Evolutionary conservation across 2,113 vertebrate genomes (phyloP).

Genomic region (Capra hircus): DNA sequence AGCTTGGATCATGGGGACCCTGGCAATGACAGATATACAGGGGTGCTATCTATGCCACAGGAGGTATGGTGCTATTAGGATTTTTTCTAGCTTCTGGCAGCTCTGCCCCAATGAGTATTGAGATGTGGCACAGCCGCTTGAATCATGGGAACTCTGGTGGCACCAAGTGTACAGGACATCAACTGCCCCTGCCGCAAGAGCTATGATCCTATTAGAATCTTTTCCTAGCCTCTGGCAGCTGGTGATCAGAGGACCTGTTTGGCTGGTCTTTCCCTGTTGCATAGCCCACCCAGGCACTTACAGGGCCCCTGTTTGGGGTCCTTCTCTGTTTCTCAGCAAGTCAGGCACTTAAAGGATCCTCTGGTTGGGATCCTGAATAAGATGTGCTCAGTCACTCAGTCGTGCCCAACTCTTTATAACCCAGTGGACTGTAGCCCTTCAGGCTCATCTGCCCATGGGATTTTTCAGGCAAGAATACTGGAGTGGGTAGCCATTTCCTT

Average conservation of each 20-base stretch:
- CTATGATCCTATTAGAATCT: background rate
- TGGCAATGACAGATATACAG: background rate
- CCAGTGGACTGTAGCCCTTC: background rate
- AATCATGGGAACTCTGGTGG: background rate
- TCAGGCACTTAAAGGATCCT: background rate
- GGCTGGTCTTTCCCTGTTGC: background rate
- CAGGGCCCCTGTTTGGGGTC: background rate
- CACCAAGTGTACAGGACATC: background rate
- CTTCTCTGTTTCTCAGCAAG: background rate
- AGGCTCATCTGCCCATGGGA: background rate
- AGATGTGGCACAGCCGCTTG: background rate
- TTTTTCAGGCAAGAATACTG: background rate
- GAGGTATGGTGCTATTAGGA: background rate
- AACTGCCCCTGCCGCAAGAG: background rate
- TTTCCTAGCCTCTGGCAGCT: background rate
- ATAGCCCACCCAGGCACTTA: background rate
- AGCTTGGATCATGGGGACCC: background rate
- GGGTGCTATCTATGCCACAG: background rate
- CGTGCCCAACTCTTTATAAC: background rate
- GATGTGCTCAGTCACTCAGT: background rate
- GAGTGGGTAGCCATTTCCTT: background rate
- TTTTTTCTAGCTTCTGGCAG: background rate
- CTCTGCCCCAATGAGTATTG: background rate
- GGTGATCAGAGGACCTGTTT: background rate
- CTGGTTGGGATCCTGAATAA: background rate